Percentiles rank a stretch among this genome's conserved stretches.
phyloP scores from a whole-genome alignment of 2,113 vertebrate species.

The Calyptommatus sinebrachiatus region DNA sequence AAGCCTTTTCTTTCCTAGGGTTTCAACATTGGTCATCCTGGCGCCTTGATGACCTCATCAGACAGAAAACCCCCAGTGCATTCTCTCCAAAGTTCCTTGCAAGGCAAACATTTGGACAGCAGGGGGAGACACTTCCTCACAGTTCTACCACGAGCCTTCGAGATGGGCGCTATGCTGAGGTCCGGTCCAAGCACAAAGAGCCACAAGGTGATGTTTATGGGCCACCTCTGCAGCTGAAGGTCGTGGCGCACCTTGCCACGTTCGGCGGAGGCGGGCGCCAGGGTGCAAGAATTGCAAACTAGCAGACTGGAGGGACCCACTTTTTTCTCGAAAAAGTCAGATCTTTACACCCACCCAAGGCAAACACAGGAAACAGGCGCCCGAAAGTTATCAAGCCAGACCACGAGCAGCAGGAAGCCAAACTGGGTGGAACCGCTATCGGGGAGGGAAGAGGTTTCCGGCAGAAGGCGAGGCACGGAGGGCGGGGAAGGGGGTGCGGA shows the following conservation, averaged over 20 bases:
- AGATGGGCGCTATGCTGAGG: too few species aligned
- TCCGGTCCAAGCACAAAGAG: background rate
- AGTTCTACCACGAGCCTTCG: background rate
- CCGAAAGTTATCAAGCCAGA: background rate
- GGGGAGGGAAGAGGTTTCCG: slow-evolving; percentile 3
- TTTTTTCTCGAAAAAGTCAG: too few species aligned
- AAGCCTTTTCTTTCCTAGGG: too few species aligned
- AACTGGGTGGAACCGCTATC: slow-evolving; percentile 7
- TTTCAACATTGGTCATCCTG: background rate
- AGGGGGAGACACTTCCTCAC: background rate
- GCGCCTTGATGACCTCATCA: too few species aligned
- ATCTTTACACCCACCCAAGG: too few species aligned
- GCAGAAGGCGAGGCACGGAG: background rate
- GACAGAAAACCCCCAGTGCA: background rate
- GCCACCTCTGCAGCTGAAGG: background rate
- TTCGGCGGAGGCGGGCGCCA: background rate
- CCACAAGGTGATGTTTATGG: background rate
- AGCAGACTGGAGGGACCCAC: background rate
- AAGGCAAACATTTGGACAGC: background rate
- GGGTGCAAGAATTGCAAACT: background rate
- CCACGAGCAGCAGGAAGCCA: background rate
- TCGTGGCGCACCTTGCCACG: background rate
- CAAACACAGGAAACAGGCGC: slow-evolving; percentile 1
- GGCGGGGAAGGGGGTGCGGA: background rate
- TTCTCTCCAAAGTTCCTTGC: background rate